Base-by-base conservation (phyloP, 2,113 vertebrate genomes). In the Myodes glareolus region DNA sequence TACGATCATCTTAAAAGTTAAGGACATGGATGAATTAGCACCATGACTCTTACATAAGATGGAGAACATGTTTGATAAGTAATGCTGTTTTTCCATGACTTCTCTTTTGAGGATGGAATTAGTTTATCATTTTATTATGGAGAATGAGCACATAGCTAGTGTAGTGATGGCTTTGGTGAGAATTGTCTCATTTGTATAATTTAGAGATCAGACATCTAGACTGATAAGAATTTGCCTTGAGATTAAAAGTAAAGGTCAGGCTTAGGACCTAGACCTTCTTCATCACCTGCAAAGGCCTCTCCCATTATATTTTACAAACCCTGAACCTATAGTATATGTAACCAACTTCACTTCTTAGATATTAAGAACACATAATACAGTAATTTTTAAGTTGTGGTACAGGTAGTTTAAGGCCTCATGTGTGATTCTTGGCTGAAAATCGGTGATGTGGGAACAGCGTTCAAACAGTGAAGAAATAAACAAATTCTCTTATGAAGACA, bases 381-480 rank as follows among this genome's bases (percentile, higher is more conserved):
- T 47, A 52, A 29, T 8, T 92, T 75, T 27, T 63, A 55, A 93
- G 82, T 86, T 92, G 68, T 65, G 0, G 47, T 25, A 0, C 61
- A 11, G 45, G 31, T 16, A 55, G 31, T 67, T 81, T 50, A 2
- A 90, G 61, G 9, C 84, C 81, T 67, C 12, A 12, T 39, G 1
- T 33, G 13, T 47, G 47, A 63, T 17, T 95, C 55, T 89, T 84
- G 75, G 3, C 84, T 91, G 92, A 84, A 94, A 92, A n/a, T 11
- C 67, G 75, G 1, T 67, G 36, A 88, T 17, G 45, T 39, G 76
- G 81, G 23, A 93, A 67, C 39, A 55, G 5, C 10, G 13, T 23
- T 45, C 39, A 19, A 33, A 61, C 3, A 47, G 36, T 81, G 16
- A 47, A 90, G 65, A 72, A 93, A 76, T 55, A 73, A 58, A 75